These are phyloP conservation scores for Myocastor coypus DNA, from an alignment of 2,113 vertebrate species.

Conservation along the genomic window DNA sequence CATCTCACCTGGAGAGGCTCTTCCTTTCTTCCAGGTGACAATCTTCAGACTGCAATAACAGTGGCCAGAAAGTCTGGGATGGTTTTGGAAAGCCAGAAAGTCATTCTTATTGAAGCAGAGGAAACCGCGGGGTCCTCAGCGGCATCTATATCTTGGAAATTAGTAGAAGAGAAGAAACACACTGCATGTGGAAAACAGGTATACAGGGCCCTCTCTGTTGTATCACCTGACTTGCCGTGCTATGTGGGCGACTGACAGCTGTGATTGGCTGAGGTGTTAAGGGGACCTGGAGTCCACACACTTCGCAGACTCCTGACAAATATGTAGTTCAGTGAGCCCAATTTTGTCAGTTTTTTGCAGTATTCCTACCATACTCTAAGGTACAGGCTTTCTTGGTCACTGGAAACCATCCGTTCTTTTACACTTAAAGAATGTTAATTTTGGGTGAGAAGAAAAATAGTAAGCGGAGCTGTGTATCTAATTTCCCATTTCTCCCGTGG, in stretches of 20 bases:
- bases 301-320: not conserved
- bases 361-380: not conserved
- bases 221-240: not conserved
- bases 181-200: conserved; percentile 73
- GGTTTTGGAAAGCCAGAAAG: conserved; percentile 82
- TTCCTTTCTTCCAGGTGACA: conserved; percentile 86
- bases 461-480: not conserved
- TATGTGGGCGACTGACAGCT: not conserved
- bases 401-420: conserved; percentile 39
- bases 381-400: not conserved
- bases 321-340: not conserved
- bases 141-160: conserved; percentile 87
- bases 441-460: conserved; percentile 2
- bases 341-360: not conserved
- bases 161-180: conserved; percentile 79
- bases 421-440: not conserved
- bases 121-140: conserved; percentile 75
- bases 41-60: conserved; percentile 90
- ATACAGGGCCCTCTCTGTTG: not conserved
- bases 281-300: not conserved
- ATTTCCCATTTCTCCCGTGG: not conserved
- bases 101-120: conserved; percentile 88
- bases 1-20: not conserved
- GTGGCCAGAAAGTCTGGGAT: conserved; percentile 89
- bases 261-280: not conserved